Evolutionary conservation across 2,888 invertebrate genomes (phyloP).

Genomic region (Calameuta pallipes): DNA sequence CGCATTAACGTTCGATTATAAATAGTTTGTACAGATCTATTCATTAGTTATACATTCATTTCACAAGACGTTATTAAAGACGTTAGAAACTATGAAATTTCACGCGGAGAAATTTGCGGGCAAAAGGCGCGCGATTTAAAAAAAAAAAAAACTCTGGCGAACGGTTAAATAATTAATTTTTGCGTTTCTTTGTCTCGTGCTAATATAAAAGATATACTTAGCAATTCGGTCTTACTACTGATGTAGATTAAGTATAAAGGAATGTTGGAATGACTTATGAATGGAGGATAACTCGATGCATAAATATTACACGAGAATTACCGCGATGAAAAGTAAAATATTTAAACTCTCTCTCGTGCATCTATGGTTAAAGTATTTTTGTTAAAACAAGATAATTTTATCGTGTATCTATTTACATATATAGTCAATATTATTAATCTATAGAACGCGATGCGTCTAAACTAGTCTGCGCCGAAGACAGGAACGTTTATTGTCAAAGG

Average conservation of each 20-base stretch:
- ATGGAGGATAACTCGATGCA: not conserved
- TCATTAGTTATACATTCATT: not conserved
- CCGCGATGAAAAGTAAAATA: not conserved
- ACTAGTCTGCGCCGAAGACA: not conserved
- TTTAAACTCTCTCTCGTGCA: not conserved
- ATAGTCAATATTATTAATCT: not conserved
- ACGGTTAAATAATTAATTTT: not conserved
- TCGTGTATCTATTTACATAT: not conserved
- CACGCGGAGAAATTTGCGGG: not conserved
- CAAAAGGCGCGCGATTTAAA: not conserved
- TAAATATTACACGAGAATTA: not conserved
- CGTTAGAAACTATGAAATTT: not conserved
- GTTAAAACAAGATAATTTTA: not conserved
- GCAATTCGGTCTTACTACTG: not conserved
- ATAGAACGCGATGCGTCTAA: not conserved
- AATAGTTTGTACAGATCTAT: conserved; percentile 32
- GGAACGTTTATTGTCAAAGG: not conserved
- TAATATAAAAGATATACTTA: not conserved
- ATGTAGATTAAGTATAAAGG: not conserved
- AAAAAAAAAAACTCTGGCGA: no score
- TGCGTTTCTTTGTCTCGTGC: not conserved
- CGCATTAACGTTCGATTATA: conserved; percentile 5
- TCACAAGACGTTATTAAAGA: not conserved
- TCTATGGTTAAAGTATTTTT: not conserved
- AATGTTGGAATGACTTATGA: not conserved